Conservation (phyloP, 1,140 invertebrate genomes). For the Phthorimaea operculella region DNA sequence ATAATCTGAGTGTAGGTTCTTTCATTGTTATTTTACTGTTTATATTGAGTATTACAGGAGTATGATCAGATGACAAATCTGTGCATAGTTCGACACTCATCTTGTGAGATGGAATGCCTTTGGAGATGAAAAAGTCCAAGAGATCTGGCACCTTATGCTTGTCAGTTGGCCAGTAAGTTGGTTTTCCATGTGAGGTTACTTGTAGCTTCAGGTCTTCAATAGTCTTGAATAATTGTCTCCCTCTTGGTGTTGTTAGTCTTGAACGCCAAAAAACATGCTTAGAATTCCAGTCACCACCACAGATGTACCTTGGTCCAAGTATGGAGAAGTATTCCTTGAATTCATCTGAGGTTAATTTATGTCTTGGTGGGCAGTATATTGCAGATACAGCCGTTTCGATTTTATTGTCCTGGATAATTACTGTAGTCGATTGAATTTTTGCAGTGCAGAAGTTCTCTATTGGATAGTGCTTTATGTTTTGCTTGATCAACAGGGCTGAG, state of each 20-base stretch:
- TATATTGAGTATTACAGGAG: constrained; percentile 9
- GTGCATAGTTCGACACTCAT: background rate
- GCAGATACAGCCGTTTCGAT: constrained; percentile 7
- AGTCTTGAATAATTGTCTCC: constrained; percentile 4
- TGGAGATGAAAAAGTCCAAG: constrained; percentile 9
- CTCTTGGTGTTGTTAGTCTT: constrained; percentile 9
- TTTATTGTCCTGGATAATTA: constrained; percentile 5
- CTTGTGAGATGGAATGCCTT: background rate
- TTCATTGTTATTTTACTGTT: background rate
- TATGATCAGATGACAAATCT: constrained; percentile 8
- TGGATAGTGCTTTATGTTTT: constrained; percentile 14
- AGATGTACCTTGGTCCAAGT: constrained; percentile 7
- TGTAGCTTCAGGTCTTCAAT: background rate
- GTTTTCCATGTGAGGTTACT: background rate
- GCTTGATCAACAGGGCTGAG: constrained; percentile 15
- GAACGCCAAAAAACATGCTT: constrained; percentile 13
- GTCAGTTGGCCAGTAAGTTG: constrained; percentile 12
- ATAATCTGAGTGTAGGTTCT: background rate
- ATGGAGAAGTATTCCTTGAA: constrained; percentile 3
- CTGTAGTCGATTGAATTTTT: constrained; percentile 15
- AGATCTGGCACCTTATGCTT: constrained; percentile 8
- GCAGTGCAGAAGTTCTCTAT: constrained; percentile 1
- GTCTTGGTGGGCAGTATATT: constrained; percentile 11
- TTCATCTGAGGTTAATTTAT: constrained; percentile 1
- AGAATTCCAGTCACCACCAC: constrained; percentile 9